Evolutionary conservation across 2,888 invertebrate genomes (phyloP), one percentile per base, ranked within the genome.

Genomic region (Autographa gamma): DNA sequence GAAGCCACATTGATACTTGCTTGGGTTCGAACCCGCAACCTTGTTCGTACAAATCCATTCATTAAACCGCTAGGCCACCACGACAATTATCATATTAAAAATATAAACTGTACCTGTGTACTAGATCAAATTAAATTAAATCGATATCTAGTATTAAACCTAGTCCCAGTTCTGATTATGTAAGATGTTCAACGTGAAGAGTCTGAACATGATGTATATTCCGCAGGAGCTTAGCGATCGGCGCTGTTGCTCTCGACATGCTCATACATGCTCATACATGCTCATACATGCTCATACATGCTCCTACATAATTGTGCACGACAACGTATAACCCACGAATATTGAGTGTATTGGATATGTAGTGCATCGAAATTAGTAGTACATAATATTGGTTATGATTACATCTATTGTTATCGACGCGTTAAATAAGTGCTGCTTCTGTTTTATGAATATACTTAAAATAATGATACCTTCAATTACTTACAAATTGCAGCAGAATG

Each of bases 241-340:
- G n/a, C 48, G 48, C n/a, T n/a, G 48, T n/a, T 6, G 48, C 48
- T n/a, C 48, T 48, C 48, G 48, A 48, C 48, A 7, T 48, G 48
- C 48, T 48, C 14, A 41, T 43, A 48, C 48, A 48, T 48, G 48
- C 48, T n/a, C 48, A 6, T n/a, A 48, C n/a, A 48, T 48, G n/a
- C n/a, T n/a, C n/a, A n/a, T n/a, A 48, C 48, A 7, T 48, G 48
- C 48, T 48, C 14, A 41, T 43, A 48, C 48, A 48, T 48, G 48
- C 48, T n/a, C 48, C n/a, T n/a, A 48, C n/a, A 48, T 48, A 16
- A 14, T 14, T 7, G 48, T 48, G n/a, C 48, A n/a, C 6, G 48
- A 48, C 48, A 48, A 48, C 48, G 48, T 48, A 48, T 48, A 48
- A 48, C 48, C 48, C 48, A n/a, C 48, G 48, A 48, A 48, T 48